These are phyloP conservation scores for Dynastes maya DNA, from an alignment of 2,888 invertebrate genomes.

Conservation along the genomic window DNA sequence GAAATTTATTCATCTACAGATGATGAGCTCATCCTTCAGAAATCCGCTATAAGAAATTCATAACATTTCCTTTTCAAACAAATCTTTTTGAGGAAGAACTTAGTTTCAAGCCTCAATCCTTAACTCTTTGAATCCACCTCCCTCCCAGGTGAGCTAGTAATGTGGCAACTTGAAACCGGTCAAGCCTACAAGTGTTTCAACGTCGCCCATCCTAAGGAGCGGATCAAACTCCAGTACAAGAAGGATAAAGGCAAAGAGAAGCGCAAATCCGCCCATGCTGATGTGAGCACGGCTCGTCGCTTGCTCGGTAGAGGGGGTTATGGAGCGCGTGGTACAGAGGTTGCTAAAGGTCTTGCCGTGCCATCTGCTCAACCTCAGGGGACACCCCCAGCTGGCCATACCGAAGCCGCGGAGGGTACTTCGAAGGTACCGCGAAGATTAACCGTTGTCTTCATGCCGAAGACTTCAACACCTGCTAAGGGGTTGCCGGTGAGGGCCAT, in stretches of 20 bases:
- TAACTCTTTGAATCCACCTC: too few relatives aligned
- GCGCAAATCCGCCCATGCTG: conserved; percentile 4
- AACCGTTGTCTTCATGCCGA: conserved; percentile 70
- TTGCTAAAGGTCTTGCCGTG: conserved; percentile 2
- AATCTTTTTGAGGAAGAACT: too few relatives aligned
- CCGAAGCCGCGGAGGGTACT: conserved; percentile 9
- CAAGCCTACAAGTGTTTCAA: conserved; percentile 72
- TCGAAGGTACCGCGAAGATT: conserved; percentile 63
- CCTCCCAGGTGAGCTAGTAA: conserved; percentile 78
- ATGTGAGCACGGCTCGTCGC: neutral
- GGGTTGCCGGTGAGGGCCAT: conserved; percentile 77
- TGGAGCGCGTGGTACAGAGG: conserved; percentile 56
- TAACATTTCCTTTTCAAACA: too few relatives aligned
- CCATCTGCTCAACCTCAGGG: conserved; percentile 10
- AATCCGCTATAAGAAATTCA: too few relatives aligned
- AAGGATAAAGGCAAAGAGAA: conserved; percentile 59
- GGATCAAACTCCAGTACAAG: conserved; percentile 75
- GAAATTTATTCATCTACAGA: too few relatives aligned
- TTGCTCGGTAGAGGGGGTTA: conserved; percentile 44
- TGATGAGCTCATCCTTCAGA: too few relatives aligned
- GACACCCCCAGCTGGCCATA: neutral
- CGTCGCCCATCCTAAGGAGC: conserved; percentile 55
- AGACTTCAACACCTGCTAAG: conserved; percentile 69
- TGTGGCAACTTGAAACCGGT: conserved; percentile 89
- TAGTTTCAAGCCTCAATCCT: too few relatives aligned